Evolutionary conservation across 2,797 vertebrate species (phyloP).

Genomic region (Mormyrus proboscirostris): DNA sequence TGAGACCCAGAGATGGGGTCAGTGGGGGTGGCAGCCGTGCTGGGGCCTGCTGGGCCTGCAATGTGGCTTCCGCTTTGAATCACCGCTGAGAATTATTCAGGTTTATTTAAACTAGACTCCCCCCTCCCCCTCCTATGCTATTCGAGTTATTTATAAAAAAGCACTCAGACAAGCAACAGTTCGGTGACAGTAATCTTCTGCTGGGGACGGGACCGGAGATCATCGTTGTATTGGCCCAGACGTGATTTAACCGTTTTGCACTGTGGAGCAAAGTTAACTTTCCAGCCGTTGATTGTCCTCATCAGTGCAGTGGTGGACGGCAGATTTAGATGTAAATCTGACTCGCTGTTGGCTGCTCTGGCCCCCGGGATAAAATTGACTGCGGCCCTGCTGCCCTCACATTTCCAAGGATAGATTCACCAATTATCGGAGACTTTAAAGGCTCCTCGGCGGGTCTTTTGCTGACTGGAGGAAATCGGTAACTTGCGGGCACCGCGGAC

Average conservation of each 20-base stretch:
- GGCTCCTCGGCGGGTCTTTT: not conserved
- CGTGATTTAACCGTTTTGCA: not conserved
- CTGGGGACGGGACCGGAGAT: not conserved
- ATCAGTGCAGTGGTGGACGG: not conserved
- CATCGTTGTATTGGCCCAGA: not conserved
- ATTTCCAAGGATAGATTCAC: not conserved
- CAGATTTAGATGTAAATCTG: not conserved
- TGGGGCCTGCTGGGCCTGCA: not conserved
- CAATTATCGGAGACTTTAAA: not conserved
- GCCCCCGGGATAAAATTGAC: not conserved
- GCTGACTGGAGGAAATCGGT: not conserved
- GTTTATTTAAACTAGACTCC: not conserved
- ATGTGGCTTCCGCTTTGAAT: not conserved
- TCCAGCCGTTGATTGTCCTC: not conserved
- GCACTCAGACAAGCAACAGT: not conserved
- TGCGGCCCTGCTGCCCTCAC: not conserved
- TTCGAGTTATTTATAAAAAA: not conserved
- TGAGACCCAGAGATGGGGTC: not conserved
- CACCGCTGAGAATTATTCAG: not conserved
- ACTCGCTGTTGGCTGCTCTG: not conserved
- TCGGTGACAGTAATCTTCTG: not conserved
- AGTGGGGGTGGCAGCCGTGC: not conserved
- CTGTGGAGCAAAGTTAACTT: not conserved
- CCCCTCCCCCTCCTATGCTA: not conserved
- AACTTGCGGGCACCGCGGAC: not conserved